Evolutionary conservation across 1,140 invertebrate genomes (phyloP).

Genomic region (Rhyzopertha dominica): DNA sequence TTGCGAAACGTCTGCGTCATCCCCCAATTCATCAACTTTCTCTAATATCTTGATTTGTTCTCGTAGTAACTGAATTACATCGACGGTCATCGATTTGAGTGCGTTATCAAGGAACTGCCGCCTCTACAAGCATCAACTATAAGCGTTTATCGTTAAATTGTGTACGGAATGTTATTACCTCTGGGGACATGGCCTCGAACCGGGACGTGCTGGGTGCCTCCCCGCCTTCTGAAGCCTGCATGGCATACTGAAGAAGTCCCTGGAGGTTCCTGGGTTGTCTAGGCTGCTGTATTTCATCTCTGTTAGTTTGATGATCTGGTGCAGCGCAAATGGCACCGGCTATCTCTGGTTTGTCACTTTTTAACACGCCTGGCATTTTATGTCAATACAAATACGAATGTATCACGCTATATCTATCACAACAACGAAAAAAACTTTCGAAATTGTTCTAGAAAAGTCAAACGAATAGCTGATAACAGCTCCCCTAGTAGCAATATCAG

Average conservation of each 20-base stretch:
- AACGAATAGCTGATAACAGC: too few species aligned
- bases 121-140: constrained; percentile 56
- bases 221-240: constrained; percentile 57
- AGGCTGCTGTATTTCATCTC: constrained; percentile 21
- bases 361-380: constrained; percentile 13
- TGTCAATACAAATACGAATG: too few species aligned
- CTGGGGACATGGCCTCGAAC: constrained; percentile 54
- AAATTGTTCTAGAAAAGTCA: too few species aligned
- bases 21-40: constrained; percentile 45
- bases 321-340: constrained; percentile 12
- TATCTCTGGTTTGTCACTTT: constrained; percentile 13
- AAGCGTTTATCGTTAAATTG: too few species aligned
- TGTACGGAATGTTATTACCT: constrained; percentile 45
- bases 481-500: too few species aligned
- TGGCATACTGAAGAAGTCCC: constrained; percentile 59
- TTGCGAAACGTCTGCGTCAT: constrained; percentile 51
- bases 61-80: constrained; percentile 59
- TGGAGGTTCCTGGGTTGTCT: constrained; percentile 45
- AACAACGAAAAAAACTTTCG: too few species aligned
- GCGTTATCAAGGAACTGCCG: constrained; percentile 64
- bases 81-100: constrained; percentile 59
- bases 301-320: constrained; percentile 5
- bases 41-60: constrained; percentile 56
- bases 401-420: neutral
- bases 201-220: constrained; percentile 48